Conservation (phyloP, 2,113 vertebrate genomes). For the Sinocyclocheilus maitianheensis region DNA sequence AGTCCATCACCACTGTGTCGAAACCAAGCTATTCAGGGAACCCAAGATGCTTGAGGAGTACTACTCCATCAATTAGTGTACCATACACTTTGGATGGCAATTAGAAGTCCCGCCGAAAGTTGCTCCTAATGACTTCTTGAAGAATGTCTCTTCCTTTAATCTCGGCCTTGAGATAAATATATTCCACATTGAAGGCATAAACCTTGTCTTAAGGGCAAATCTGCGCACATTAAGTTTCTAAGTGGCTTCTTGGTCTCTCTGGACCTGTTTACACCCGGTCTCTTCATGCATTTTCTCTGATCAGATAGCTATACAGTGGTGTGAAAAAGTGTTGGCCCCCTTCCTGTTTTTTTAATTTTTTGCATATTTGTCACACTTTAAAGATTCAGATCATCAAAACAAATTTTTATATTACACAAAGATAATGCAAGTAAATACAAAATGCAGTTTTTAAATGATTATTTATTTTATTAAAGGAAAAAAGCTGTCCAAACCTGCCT, state of each 20-base stretch:
- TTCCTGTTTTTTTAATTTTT: too few relatives aligned
- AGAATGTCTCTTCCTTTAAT: slow-evolving; percentile 20
- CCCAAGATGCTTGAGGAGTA: background rate
- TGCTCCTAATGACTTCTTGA: background rate
- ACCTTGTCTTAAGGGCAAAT: background rate
- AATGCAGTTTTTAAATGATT: too few relatives aligned
- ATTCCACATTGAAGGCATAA: background rate
- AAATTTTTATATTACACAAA: too few relatives aligned
- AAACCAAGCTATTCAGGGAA: background rate
- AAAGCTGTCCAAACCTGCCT: too few relatives aligned
- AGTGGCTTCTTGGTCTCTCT: background rate
- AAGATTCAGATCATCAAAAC: too few relatives aligned
- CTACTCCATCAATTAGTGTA: background rate
- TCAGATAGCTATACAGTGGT: too few relatives aligned
- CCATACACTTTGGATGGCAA: background rate
- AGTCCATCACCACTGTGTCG: background rate
- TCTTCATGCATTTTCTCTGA: too few relatives aligned
- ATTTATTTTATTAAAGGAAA: too few relatives aligned
- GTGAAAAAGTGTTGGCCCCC: too few relatives aligned
- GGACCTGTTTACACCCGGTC: too few relatives aligned
- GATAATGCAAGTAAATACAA: too few relatives aligned
- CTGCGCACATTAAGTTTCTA: background rate
- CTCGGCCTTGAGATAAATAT: background rate
- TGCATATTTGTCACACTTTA: too few relatives aligned
- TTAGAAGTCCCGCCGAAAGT: background rate